Percentiles rank a stretch among this genome's conserved stretches.
phyloP scores from a whole-genome alignment of 2,888 invertebrate species.

The Rhodophaea formosa region DNA sequence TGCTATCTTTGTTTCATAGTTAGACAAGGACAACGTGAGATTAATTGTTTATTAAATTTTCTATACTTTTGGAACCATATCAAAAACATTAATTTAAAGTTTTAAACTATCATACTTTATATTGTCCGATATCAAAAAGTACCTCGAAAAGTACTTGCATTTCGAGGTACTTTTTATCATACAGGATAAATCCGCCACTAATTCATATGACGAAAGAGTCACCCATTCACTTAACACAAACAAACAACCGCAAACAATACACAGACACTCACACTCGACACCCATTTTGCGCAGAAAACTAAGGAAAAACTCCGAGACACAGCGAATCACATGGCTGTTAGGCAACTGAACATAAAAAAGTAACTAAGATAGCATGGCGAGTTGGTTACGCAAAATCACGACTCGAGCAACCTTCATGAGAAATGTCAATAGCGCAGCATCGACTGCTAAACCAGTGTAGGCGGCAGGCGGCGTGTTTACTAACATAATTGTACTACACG shows the following conservation, averaged over 20 bases:
- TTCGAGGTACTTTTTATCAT: no score
- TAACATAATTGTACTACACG: conserved; percentile 39
- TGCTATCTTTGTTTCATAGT: no score
- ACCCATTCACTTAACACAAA: background rate
- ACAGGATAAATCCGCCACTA: background rate
- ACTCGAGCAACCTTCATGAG: conserved; percentile 69
- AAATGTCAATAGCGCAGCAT: conserved; percentile 76
- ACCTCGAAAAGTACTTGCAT: no score
- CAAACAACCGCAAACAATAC: conserved; percentile 6
- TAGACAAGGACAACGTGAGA: no score
- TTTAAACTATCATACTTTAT: no score
- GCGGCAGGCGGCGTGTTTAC: conserved; percentile 51
- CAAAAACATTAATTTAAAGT: no score
- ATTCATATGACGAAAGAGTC: background rate
- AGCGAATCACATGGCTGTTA: conserved; percentile 48
- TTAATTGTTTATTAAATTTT: no score
- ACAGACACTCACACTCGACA: conserved; percentile 42
- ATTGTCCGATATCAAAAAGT: no score
- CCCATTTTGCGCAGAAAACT: conserved; percentile 35
- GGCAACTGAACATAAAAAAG: conserved; percentile 63
- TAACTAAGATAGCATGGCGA: conserved; percentile 52
- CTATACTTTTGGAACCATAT: no score
- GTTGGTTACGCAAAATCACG: conserved; percentile 77
- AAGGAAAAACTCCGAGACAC: conserved; percentile 27
- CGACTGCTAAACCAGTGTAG: conserved; percentile 43